Evolutionary conservation across 2,797 vertebrate genomes (phyloP).

Genomic region (Remorina albescens): DNA sequence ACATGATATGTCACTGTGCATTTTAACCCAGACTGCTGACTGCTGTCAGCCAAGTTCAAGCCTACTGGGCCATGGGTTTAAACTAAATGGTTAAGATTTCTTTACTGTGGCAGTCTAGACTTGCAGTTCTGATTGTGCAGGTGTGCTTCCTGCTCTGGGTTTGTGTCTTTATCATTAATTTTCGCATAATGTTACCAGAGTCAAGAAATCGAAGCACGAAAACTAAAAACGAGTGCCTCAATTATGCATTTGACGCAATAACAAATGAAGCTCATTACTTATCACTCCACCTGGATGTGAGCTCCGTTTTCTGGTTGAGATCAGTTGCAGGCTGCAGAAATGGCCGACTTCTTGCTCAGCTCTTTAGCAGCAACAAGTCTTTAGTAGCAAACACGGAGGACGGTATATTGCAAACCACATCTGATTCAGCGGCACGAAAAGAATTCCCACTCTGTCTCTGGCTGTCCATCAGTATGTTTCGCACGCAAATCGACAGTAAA

Average conservation of each 20-base stretch:
- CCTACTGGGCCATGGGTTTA: slow-evolving; percentile 25
- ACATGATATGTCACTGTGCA: slow-evolving; percentile 34
- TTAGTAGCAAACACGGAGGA: slow-evolving; percentile 32
- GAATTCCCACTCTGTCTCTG: slow-evolving; percentile 50
- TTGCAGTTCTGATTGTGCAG: slow-evolving; percentile 15
- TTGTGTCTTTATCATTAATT: neutral
- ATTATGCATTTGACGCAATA: neutral
- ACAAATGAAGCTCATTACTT: slow-evolving; percentile 24
- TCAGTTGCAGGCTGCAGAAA: slow-evolving; percentile 21
- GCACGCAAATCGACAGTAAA: slow-evolving; percentile 50
- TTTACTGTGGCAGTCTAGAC: slow-evolving; percentile 21
- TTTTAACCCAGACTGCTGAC: slow-evolving; percentile 15
- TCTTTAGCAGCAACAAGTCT: slow-evolving; percentile 20
- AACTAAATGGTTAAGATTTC: slow-evolving; percentile 19
- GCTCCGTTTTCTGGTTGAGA: slow-evolving; percentile 9
- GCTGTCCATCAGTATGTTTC: slow-evolving; percentile 59
- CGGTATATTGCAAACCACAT: slow-evolving; percentile 21
- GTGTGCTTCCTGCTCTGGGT: slow-evolving; percentile 23
- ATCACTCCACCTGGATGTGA: slow-evolving; percentile 16
- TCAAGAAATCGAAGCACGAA: neutral
- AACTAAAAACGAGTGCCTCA: neutral
- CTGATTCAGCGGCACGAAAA: slow-evolving; percentile 52
- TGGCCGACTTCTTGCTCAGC: slow-evolving; percentile 5
- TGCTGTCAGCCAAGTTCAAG: slow-evolving; percentile 50
- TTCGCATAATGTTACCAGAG: neutral